A percentile compares a stretch with the other conserved stretches of the same genome.
Conservation (phyloP, 2,797 vertebrate species). For the Agapornis canus region DNA sequence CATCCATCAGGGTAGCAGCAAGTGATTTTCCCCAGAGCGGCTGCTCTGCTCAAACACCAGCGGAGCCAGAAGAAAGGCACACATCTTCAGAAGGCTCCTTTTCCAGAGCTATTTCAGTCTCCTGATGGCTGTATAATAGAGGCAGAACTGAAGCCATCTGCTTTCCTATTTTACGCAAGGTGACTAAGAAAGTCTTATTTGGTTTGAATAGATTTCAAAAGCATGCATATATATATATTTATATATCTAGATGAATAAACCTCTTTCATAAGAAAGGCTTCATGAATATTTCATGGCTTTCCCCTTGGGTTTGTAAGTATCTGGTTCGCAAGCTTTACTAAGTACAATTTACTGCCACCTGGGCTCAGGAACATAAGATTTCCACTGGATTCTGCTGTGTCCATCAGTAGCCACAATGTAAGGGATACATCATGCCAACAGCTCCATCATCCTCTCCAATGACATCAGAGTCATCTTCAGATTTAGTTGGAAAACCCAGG, state of each 20-base stretch:
- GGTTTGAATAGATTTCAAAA: slow-evolving; percentile 72
- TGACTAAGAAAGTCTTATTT: slow-evolving; percentile 66
- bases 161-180: slow-evolving; percentile 52
- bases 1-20: not conserved
- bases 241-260: slow-evolving; percentile 14
- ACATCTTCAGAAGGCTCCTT: slow-evolving; percentile 27
- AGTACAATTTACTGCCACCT: slow-evolving; percentile 26
- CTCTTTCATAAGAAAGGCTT: slow-evolving; percentile 59
- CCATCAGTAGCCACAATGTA: not conserved
- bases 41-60: not conserved
- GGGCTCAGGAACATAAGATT: not conserved
- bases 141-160: slow-evolving; percentile 58
- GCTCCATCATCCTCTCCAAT: not conserved
- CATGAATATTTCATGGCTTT: slow-evolving; percentile 67
- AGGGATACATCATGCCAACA: not conserved
- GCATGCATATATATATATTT: not conserved
- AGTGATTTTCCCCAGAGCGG: slow-evolving; percentile 24
- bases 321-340: slow-evolving; percentile 29
- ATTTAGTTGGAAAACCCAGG: not conserved
- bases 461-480: not conserved
- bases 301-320: not conserved
- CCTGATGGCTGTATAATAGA: slow-evolving; percentile 44
- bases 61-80: not conserved
- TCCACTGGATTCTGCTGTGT: not conserved
- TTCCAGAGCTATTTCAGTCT: slow-evolving; percentile 50